Conservation (phyloP, 2,113 vertebrate species). For the Amphiprion ocellaris region DNA sequence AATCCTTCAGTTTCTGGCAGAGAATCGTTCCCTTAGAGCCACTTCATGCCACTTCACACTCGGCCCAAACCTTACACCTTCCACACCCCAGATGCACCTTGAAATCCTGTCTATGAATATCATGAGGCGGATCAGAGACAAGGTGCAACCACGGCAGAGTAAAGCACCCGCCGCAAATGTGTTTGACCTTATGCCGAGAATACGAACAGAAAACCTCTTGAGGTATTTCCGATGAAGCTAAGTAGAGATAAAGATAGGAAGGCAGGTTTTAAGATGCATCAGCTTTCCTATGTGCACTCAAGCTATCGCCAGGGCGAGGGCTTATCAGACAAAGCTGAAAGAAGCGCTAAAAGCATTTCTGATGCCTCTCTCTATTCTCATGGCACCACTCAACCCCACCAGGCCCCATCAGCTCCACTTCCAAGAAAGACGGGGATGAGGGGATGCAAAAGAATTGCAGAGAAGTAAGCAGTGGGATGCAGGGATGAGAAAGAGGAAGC, state of each 20-base stretch:
- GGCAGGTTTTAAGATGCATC: conserved; percentile 27
- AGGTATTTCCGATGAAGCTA: conserved; percentile 23
- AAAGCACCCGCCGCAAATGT: no score
- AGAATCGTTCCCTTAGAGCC: no score
- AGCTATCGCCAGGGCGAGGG: background rate
- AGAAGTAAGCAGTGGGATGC: conserved; percentile 39
- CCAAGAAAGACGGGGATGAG: conserved; percentile 11
- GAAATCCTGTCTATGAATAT: no score
- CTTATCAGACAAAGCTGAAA: conserved; percentile 41
- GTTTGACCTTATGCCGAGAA: no score
- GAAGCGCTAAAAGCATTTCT: conserved; percentile 53
- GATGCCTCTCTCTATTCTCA: conserved; percentile 42
- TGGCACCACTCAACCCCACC: conserved; percentile 43
- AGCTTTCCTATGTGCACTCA: conserved; percentile 20
- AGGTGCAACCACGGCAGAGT: no score
- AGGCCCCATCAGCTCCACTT: conserved; percentile 45
- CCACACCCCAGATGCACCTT: no score
- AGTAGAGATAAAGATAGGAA: background rate
- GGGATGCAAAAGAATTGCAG: conserved; percentile 5
- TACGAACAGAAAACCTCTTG: background rate
- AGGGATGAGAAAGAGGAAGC: conserved; percentile 32
- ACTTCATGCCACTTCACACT: no score
- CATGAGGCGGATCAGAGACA: no score
- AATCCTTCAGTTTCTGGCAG: no score
- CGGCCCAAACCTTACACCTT: no score